These are phyloP conservation scores for Drosophila kanekoi DNA, from an alignment of 2,888 invertebrate genomes.

Conservation along the genomic window DNA sequence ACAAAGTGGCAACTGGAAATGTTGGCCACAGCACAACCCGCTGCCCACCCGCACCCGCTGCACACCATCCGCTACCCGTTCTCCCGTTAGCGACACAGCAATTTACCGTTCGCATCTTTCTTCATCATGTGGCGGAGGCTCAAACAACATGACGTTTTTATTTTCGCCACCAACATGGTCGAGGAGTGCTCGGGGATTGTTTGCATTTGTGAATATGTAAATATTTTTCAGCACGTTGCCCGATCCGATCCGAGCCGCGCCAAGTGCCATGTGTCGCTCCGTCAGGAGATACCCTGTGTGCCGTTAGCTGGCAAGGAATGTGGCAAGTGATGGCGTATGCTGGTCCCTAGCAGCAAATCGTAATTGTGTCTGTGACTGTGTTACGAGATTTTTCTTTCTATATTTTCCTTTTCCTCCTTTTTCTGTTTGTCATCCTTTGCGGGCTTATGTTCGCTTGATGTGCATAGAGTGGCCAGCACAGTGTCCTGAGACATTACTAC, in stretches of 20 bases:
- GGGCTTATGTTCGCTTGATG: conserved; percentile 8
- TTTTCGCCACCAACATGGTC: conserved; percentile 39
- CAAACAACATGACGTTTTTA: conserved; percentile 68
- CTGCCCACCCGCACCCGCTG: background rate
- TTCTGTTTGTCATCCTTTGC: conserved; percentile 2
- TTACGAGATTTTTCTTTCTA: conserved; percentile 46
- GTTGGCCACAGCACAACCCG: conserved; percentile 23
- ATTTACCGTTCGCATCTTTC: conserved; percentile 67
- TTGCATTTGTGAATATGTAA: conserved; percentile 67
- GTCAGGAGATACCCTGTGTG: conserved; percentile 24
- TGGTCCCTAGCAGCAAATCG: conserved; percentile 34
- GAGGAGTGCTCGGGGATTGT: conserved; percentile 46
- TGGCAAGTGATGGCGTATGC: conserved; percentile 40
- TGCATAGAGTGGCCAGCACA: conserved; percentile 16
- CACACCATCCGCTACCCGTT: too few species aligned
- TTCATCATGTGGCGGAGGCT: conserved; percentile 60
- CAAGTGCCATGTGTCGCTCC: conserved; percentile 49
- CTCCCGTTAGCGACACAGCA: conserved; percentile 36
- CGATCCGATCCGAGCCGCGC: conserved; percentile 49
- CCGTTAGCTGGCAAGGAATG: conserved; percentile 17
- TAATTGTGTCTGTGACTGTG: conserved; percentile 63
- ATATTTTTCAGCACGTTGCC: conserved; percentile 53
- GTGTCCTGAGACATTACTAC: background rate
- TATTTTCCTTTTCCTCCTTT: conserved; percentile 2
- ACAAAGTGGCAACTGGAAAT: conserved; percentile 63